phyloP scores from a whole-genome alignment of 2,797 vertebrate genomes.

The Siniperca obscura region DNA sequence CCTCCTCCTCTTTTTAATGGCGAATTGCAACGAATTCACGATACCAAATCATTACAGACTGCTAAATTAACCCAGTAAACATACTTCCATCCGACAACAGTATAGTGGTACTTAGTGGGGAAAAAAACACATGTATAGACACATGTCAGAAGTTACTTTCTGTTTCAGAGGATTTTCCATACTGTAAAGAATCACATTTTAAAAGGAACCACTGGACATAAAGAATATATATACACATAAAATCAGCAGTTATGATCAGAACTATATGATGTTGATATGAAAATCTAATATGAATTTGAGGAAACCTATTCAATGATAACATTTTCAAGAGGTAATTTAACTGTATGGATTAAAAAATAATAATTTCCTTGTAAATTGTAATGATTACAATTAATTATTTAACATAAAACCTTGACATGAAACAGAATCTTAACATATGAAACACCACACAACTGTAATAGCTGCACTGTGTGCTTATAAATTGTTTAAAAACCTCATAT shows the following conservation, averaged over 20 bases:
- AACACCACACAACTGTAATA: slow-evolving; percentile 11
- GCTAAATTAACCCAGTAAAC: too few species aligned
- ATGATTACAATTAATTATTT: slow-evolving; percentile 25
- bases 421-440: slow-evolving; percentile 24
- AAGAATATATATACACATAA: not conserved
- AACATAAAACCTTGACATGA: slow-evolving; percentile 30
- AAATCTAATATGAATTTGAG: not conserved
- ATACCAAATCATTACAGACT: too few species aligned
- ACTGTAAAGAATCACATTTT: too few species aligned
- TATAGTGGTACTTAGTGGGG: too few species aligned
- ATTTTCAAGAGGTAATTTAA: not conserved
- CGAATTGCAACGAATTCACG: too few species aligned
- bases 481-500: slow-evolving; percentile 67
- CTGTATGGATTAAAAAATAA: not conserved
- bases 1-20: too few species aligned
- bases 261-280: not conserved
- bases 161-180: too few species aligned
- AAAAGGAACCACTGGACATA: too few species aligned
- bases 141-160: too few species aligned
- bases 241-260: not conserved
- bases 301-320: not conserved
- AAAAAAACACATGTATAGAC: too few species aligned
- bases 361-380: slow-evolving; percentile 14
- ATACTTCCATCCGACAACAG: too few species aligned
- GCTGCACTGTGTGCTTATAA: slow-evolving; percentile 51